Percentiles rank a stretch among this genome's conserved stretches.
These are phyloP conservation scores for Neodiprion fabricii DNA, from an alignment of 1,140 invertebrate genomes.

Conservation along the genomic window DNA sequence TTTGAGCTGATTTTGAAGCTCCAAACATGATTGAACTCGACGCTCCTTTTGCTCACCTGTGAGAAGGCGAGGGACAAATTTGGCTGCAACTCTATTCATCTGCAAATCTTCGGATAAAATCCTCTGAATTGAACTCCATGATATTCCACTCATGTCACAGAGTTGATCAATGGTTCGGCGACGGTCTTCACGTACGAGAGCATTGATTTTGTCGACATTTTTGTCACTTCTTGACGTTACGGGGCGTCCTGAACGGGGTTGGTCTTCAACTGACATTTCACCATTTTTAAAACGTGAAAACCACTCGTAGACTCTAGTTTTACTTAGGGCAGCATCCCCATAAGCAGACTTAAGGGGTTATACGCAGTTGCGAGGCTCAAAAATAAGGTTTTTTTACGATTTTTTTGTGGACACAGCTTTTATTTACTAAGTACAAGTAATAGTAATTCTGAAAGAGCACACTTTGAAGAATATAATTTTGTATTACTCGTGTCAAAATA, in stretches of 20 bases:
- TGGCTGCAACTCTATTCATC: constrained; percentile 38
- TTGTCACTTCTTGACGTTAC: constrained; percentile 38
- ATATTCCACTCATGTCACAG: constrained; percentile 33
- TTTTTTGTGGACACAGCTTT: no score
- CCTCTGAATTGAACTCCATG: constrained; percentile 28
- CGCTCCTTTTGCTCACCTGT: constrained; percentile 41
- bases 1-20: not conserved
- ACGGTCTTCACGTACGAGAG: constrained; percentile 27
- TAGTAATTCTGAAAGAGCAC: no score
- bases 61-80: constrained; percentile 45
- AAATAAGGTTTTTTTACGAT: no score
- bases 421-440: no score
- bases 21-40: not conserved
- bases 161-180: constrained; percentile 35
- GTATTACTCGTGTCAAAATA: no score
- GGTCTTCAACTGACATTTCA: constrained; percentile 38
- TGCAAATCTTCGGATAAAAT: constrained; percentile 37
- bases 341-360: constrained; percentile 24
- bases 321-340: constrained; percentile 35
- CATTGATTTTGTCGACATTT: constrained; percentile 32
- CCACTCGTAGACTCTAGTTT: constrained; percentile 38
- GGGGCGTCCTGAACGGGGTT: constrained; percentile 37
- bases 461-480: no score
- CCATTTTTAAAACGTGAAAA: constrained; percentile 40
- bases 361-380: no score